Conservation (phyloP, 1,140 invertebrate genomes). For the Megalonaias nervosa region DNA sequence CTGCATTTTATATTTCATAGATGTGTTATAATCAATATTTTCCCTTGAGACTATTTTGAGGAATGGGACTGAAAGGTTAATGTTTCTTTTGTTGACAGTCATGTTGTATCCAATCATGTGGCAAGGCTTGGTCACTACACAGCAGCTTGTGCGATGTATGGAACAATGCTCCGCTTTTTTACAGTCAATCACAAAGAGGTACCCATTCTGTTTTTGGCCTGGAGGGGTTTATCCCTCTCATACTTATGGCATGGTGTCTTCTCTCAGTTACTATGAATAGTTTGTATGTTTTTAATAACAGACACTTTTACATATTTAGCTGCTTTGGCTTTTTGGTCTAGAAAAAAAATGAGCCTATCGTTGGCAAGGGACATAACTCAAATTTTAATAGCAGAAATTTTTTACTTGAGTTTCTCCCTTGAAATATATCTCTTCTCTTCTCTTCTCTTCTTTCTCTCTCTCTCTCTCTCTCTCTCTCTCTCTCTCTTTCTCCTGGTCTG, state of each 20-base stretch:
- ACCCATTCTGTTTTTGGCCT: constrained; percentile 61
- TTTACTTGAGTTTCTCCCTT: background rate
- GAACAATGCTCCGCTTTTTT: constrained; percentile 87
- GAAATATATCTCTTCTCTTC: too few relatives aligned
- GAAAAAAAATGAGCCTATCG: background rate
- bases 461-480: too few relatives aligned
- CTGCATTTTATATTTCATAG: too few relatives aligned
- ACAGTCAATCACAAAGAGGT: constrained; percentile 90
- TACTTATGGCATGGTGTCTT: too few relatives aligned
- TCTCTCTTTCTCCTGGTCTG: too few relatives aligned
- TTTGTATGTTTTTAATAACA: background rate
- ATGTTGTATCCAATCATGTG: constrained; percentile 84
- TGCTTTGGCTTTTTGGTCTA: background rate
- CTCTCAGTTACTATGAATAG: too few relatives aligned
- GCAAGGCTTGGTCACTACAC: constrained; percentile 80
- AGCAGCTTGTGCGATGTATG: constrained; percentile 78
- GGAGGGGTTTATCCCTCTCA: too few relatives aligned
- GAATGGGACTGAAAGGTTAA: too few relatives aligned
- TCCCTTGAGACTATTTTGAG: too few relatives aligned
- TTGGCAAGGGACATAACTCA: background rate
- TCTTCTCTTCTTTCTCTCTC: too few relatives aligned
- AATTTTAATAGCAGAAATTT: background rate
- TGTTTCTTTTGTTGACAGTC: constrained; percentile 71
- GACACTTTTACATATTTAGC: background rate
- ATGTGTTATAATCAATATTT: too few relatives aligned